A percentile compares a stretch with the other conserved stretches of the same genome.
These are phyloP conservation scores for Andrena minutula DNA, from an alignment of 2,888 invertebrate species.

Conservation along the genomic window DNA sequence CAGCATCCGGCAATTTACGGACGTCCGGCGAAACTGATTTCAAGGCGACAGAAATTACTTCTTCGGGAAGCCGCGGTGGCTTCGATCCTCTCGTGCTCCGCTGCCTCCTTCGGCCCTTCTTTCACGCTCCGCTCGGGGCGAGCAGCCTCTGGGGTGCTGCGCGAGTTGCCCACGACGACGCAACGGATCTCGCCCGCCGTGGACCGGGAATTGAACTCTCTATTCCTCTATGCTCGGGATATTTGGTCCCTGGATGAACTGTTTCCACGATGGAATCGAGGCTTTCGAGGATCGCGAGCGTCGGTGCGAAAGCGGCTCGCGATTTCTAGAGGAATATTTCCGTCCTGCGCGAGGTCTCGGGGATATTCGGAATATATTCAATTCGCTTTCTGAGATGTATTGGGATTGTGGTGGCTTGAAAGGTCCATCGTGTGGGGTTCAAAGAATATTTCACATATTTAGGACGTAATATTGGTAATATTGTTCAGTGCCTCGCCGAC, in stretches of 20 bases:
- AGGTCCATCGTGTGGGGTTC: neutral
- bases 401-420: neutral
- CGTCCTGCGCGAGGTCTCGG: neutral
- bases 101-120: neutral
- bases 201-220: constrained; percentile 39
- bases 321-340: constrained; percentile 32
- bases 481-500: no score
- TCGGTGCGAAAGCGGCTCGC: neutral
- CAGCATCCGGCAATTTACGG: constrained; percentile 77
- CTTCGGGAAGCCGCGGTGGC: constrained; percentile 61
- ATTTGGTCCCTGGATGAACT: constrained; percentile 12
- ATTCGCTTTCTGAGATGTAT: neutral
- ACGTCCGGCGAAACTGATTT: constrained; percentile 79
- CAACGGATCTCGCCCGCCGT: constrained; percentile 28
- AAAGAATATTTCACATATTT: neutral
- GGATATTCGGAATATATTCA: constrained; percentile 29
- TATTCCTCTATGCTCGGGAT: neutral
- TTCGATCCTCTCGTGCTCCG: neutral
- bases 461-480: no score
- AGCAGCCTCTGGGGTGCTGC: constrained; percentile 49
- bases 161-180: constrained; percentile 5
- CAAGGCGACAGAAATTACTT: constrained; percentile 77
- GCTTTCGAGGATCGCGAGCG: neutral
- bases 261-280: neutral
- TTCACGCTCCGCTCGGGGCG: neutral